phyloP scores from a whole-genome alignment of 2,888 invertebrate species.

The Lordiphosa fenestrarum region DNA sequence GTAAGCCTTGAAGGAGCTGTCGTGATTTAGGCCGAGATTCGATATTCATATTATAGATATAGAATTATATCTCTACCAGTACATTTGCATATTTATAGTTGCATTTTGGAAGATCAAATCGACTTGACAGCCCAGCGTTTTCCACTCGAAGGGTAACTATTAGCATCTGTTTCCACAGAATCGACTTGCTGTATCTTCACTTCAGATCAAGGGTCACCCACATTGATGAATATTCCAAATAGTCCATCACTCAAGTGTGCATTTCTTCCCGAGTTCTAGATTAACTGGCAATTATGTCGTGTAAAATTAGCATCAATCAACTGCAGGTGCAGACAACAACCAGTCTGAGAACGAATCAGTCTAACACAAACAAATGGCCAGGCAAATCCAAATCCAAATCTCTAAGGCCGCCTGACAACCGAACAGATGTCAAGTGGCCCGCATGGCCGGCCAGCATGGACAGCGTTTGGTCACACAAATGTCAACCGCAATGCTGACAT shows the following conservation, averaged over 20 bases:
- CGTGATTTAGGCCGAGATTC: no score
- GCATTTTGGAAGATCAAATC: no score
- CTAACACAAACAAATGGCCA: constrained; percentile 27
- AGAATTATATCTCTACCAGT: no score
- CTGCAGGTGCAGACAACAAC: constrained; percentile 59
- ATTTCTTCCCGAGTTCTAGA: constrained; percentile 20
- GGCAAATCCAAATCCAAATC: constrained; percentile 33
- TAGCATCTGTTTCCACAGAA: constrained; percentile 24
- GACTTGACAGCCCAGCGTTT: no score
- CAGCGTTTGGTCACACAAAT: constrained; percentile 53
- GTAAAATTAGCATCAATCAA: constrained; percentile 72
- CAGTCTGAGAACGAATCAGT: constrained; percentile 13
- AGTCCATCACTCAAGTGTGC: constrained; percentile 48
- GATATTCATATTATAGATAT: no score
- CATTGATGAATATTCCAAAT: constrained; percentile 47
- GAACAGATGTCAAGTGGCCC: constrained; percentile 73
- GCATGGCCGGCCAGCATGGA: constrained; percentile 42
- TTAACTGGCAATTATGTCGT: constrained; percentile 65
- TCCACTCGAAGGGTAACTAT: constrained; percentile 1
- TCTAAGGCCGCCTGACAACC: constrained; percentile 42
- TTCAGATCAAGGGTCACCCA: constrained; percentile 45
- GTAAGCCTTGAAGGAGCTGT: no score
- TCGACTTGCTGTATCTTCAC: constrained; percentile 16
- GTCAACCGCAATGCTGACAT: constrained; percentile 77
- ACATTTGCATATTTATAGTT: no score